These are phyloP conservation scores for Trypoxylon attenuatum DNA, from an alignment of 2,888 invertebrate genomes.

Conservation along the genomic window DNA sequence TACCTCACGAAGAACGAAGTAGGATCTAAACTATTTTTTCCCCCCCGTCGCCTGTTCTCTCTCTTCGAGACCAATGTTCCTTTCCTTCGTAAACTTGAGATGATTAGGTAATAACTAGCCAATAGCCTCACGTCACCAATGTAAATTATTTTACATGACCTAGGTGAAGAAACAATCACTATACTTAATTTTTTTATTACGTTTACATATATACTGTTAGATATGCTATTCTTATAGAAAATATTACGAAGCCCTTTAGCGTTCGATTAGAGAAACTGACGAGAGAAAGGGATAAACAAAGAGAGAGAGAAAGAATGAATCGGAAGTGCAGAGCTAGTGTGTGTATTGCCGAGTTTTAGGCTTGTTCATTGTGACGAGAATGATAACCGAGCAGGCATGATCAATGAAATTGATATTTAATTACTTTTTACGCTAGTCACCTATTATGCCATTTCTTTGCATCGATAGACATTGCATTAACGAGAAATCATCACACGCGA, in stretches of 20 bases:
- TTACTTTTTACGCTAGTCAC: constrained; percentile 61
- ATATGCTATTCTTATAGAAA: constrained; percentile 69
- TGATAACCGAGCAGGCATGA: constrained; percentile 5
- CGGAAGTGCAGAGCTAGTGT: constrained; percentile 21
- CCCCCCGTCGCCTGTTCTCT: constrained; percentile 5
- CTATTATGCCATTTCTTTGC: constrained; percentile 57
- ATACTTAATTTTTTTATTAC: constrained; percentile 68
- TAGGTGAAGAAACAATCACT: constrained; percentile 58
- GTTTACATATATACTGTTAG: constrained; percentile 66
- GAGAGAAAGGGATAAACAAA: neutral
- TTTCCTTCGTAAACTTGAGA: constrained; percentile 52
- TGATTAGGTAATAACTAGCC: constrained; percentile 62
- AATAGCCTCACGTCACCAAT: constrained; percentile 66
- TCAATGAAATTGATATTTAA: constrained; percentile 43
- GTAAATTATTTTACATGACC: constrained; percentile 66
- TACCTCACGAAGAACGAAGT: constrained; percentile 18
- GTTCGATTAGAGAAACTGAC: constrained; percentile 33
- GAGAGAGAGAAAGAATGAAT: constrained; percentile 31
- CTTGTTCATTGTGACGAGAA: constrained; percentile 23
- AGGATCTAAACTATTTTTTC: constrained; percentile 40
- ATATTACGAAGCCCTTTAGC: constrained; percentile 57
- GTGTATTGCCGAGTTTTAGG: constrained; percentile 32
- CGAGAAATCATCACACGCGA: constrained; percentile 30
- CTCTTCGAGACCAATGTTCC: constrained; percentile 31
- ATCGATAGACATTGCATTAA: constrained; percentile 38